Evolutionary conservation across 1,140 invertebrate genomes (phyloP), one percentile per base, ranked within the genome.

Genomic region (Drosophila pandora): DNA sequence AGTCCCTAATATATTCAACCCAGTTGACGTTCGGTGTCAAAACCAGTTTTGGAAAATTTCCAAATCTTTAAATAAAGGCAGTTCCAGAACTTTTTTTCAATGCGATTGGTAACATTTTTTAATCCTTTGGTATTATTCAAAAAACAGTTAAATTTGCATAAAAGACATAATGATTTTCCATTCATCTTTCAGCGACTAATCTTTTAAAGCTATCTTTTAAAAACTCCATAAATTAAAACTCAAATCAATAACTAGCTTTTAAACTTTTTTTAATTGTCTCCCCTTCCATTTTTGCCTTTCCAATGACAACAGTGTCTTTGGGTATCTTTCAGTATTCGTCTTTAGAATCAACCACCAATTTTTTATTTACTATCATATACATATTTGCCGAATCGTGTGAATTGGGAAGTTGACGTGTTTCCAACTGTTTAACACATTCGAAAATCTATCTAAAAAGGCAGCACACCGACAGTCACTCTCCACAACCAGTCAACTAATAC

Each of bases 401-500:
- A 57, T 22, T 30, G 41, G 12, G 45, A 43, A 25, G 69, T 64
- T 74, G 71, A 57, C 70, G 69, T 73, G 53, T 75, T 75, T 75
- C 41, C 54, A 70, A 69, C 64, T 68, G 61, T 67, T 76, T 76
- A 76, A 60, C 72, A 76, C 72, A 76, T 76, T 76, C 54, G 47
- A 55, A 73, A 73, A 68, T 49, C 34, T 43, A 56, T 69, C 50
- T 39, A 61, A 23, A 34, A 45, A 17, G 63, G 39, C 53, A 41
- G 45, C 45, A 28, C 67, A 67, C 23, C 23, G n/a, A 48, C 34
- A 63, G 52, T 17, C 34, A 63, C 59, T 17, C 34, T 30, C 56
- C 12, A 43, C 45, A 41, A 17, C 30, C 41, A 62, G 21, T 48
- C 17, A 34, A 37, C 57, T 63, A 58, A 45, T 73, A n/a, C 47